Base-by-base conservation (phyloP, 2,888 invertebrate species). In the Brachyopa scutellaris region DNA sequence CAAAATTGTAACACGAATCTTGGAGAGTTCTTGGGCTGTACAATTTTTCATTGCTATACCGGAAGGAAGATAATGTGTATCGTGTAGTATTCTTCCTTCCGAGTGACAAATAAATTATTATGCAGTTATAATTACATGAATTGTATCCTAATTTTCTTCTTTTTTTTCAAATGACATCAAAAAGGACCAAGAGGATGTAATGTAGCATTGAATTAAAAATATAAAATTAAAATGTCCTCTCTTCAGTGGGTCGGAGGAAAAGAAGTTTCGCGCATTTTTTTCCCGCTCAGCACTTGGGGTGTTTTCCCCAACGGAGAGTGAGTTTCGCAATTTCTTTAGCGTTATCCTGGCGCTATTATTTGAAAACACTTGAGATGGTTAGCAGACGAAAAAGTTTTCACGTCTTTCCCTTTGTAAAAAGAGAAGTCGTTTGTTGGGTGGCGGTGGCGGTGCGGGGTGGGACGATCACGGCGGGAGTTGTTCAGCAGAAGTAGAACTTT, bases 271-370 rank as follows among this genome's bases (percentile, higher is more conserved):
- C 15, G 33, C 19, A 29, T 47, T 69, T 55, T 1, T 40, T n/a
- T 45, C 26, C n/a, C 13, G 33, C 9, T 29, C 23, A 17, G 19
- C 47, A 64, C 57, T 64, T 66, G 73, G 57, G 57, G 64, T 36
- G 33, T 26, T 49, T 40, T 29, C 31, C 19, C 15, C 55, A 23
- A n/a, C 13, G 23, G 21, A n/a, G 61, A 57, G 42, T 66, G 69
- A 70, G 55, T 76, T 49, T 49, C 59, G 64, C 69, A 77, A 77
- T 70, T 72, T 69, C 69, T 66, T 55, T 42, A 51, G 57, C 80
- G 69, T 74, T 66, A 82, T 82, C 33, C 77, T 72, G 51, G 45
- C 51, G 64, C 70, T 66, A 77, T 74, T 82, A 82, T 82, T 80
- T 11, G 76, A 74, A 77, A 69, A 55, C 69, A 76, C 80, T 80